Percentiles rank a stretch among this genome's conserved stretches.
These are phyloP conservation scores for Temnothorax longispinosus DNA, from an alignment of 1,140 invertebrate species.

Conservation along the genomic window DNA sequence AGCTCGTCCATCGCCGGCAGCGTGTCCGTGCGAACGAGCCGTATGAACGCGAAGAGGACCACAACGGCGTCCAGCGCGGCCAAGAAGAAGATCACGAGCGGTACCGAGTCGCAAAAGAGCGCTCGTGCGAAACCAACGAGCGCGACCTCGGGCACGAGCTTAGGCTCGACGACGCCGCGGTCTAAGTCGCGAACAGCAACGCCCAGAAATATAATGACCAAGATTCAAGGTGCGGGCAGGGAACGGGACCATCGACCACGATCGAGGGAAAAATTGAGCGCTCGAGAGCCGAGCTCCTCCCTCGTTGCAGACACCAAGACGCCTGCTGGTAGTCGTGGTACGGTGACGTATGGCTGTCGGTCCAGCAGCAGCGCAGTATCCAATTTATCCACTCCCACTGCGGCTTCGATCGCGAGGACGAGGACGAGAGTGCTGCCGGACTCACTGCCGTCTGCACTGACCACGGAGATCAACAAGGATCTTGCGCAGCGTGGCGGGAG, in stretches of 20 bases:
- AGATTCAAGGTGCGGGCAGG: slow-evolving; percentile 83
- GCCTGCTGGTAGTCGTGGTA: slow-evolving; percentile 11
- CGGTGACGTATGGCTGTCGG: slow-evolving; percentile 51
- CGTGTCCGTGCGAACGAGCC: slow-evolving; percentile 76
- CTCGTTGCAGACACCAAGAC: slow-evolving; percentile 26
- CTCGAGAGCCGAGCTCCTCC: slow-evolving; percentile 42
- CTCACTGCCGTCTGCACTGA: slow-evolving; percentile 86
- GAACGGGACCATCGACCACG: slow-evolving; percentile 86
- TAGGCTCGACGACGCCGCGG: slow-evolving; percentile 54
- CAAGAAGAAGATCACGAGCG: slow-evolving; percentile 79
- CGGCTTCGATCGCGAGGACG: slow-evolving; percentile 65
- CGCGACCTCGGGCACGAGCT: slow-evolving; percentile 25
- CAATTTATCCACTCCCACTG: slow-evolving; percentile 45
- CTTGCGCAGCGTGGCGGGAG: slow-evolving; percentile 72
- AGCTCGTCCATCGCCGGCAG: slow-evolving; percentile 89
- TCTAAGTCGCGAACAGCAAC: slow-evolving; percentile 86
- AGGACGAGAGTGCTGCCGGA: slow-evolving; percentile 85
- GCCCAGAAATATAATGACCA: slow-evolving; percentile 81
- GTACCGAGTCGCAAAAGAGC: slow-evolving; percentile 65
- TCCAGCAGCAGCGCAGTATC: neutral
- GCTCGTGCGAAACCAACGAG: slow-evolving; percentile 67
- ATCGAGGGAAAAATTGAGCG: slow-evolving; percentile 83
- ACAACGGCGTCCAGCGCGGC: slow-evolving; percentile 58
- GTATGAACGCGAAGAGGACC: slow-evolving; percentile 66
- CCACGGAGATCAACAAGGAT: slow-evolving; percentile 83